Percentiles rank a stretch among this genome's conserved stretches.
phyloP scores from a whole-genome alignment of 1,140 invertebrate genomes.

The Lucilia cuprina region DNA sequence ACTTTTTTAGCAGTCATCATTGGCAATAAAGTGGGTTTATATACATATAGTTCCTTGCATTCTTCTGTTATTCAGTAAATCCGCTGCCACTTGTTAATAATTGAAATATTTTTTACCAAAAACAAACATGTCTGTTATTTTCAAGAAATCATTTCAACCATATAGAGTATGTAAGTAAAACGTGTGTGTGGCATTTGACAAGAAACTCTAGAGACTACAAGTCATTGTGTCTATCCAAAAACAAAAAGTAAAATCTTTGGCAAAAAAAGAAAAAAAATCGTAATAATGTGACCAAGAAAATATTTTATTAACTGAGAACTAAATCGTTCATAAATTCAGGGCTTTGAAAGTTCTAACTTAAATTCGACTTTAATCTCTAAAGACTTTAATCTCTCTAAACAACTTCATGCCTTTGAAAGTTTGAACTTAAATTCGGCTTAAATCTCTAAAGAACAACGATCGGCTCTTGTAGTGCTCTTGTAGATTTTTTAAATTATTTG shows the following conservation, averaged over 20 bases:
- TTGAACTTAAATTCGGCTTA: too few species aligned
- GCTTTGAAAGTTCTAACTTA: too few species aligned
- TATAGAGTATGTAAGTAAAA: neutral
- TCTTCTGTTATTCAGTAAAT: neutral
- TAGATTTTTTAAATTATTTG: too few species aligned
- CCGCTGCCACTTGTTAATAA: constrained; percentile 10
- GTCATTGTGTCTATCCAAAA: neutral
- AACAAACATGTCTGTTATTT: constrained; percentile 14
- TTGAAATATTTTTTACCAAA: constrained; percentile 29
- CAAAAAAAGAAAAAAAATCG: neutral
- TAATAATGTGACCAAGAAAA: neutral
- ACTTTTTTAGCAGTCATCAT: constrained; percentile 11
- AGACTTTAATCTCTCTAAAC: too few species aligned
- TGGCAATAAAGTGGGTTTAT: neutral
- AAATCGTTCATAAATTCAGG: too few species aligned
- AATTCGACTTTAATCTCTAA: too few species aligned
- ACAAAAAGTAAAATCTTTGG: neutral
- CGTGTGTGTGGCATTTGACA: neutral
- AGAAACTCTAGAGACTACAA: constrained; percentile 21
- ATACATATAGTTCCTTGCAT: neutral
- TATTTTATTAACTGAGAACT: neutral
- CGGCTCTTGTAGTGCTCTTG: too few species aligned
- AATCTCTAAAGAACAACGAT: too few species aligned
- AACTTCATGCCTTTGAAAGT: too few species aligned
- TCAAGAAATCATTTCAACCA: neutral